Base-by-base conservation (phyloP, 2,888 invertebrate species). In the Oscheius myriophilus region DNA sequence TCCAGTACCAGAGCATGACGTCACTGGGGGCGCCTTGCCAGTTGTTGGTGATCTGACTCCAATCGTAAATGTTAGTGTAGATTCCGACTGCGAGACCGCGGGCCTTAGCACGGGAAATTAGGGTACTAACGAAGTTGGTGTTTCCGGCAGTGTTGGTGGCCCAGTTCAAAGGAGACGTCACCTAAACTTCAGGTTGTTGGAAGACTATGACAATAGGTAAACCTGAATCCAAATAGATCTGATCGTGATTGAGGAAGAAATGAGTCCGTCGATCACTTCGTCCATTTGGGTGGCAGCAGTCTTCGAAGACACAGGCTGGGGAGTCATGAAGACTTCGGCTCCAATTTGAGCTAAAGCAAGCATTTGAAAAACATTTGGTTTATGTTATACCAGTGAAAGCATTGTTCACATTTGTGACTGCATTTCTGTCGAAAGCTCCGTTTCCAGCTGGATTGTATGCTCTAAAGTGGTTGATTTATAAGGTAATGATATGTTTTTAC, bases 131-230 rank as follows among this genome's bases (percentile, higher is more conserved):
- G 68, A 78, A 76, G 65, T 75, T 75, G 54, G 69, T 52, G 71
- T 80, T 78, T 45, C 54, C 53, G 16, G 39, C 62, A 3, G 67
- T 41, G 49, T 57, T 70, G 43, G 46, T 53, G 53, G 58, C 61
- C 80, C 80, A 80, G 68, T 73, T 76, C 69, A 73, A 67, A 42
- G 80, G 80, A n/a, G 74, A 72, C 11, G 80, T 78, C 12, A 79
- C 79, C 43, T 71, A 39, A 6, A 77, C 3, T 9, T 33, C 9
- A 33, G 4, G 9, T 6, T 6, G 33, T 33, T 33, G 33, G n/a
- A n/a, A n/a, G n/a, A n/a, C n/a, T n/a, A n/a, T n/a, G n/a, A n/a
- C n/a, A n/a, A n/a, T n/a, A n/a, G n/a, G n/a, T n/a, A n/a, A 54
- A 74, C 71, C 61, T 73, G 76, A 26, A 76, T 72, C 79, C 79